Conservation (phyloP, 2,113 vertebrate genomes). For the Ondatra zibethicus region DNA sequence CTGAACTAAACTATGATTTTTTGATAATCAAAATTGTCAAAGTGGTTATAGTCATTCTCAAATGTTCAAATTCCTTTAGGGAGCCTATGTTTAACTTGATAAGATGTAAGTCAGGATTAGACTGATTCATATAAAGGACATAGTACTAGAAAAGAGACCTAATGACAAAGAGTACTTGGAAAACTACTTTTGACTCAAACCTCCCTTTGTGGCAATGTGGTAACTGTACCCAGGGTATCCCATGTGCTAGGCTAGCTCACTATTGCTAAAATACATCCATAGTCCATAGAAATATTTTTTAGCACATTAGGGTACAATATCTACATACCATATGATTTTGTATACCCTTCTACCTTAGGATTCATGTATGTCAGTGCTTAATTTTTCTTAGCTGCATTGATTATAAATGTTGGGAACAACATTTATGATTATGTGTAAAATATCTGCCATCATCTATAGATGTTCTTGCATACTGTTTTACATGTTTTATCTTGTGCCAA, state of each 20-base stretch:
- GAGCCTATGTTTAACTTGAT: not conserved
- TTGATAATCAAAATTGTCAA: not conserved
- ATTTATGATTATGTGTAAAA: not conserved
- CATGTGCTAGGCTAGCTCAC: no score
- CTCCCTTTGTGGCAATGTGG: not conserved
- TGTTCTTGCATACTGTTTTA: not conserved
- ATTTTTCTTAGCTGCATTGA: not conserved
- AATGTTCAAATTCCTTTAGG: not conserved
- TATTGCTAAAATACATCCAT: not conserved
- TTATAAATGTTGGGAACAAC: conserved; percentile 1
- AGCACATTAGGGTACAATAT: not conserved
- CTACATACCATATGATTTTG: not conserved
- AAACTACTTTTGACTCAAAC: not conserved
- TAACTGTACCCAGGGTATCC: not conserved
- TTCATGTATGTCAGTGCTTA: not conserved
- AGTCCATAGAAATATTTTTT: not conserved
- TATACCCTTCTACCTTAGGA: not conserved
- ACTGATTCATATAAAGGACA: not conserved
- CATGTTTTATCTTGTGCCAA: not conserved
- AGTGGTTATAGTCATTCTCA: not conserved
- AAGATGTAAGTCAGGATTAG: not conserved
- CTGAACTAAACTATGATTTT: not conserved
- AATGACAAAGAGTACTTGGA: not conserved
- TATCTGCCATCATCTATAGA: not conserved
- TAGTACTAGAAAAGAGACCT: not conserved